These are phyloP conservation scores for Leucophenga varia DNA, from an alignment of 1,140 invertebrate genomes.

Conservation along the genomic window DNA sequence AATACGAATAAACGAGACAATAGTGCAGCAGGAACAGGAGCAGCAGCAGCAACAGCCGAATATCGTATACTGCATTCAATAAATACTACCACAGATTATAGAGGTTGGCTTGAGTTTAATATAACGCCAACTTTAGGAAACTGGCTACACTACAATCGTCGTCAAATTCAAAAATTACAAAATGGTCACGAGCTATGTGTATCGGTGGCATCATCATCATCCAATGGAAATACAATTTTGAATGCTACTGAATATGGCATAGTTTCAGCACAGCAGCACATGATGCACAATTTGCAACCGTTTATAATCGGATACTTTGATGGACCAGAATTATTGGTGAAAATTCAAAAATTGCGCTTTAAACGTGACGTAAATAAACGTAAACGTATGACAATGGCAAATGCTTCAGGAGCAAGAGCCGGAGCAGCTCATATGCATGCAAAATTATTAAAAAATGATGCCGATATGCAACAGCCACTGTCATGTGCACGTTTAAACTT, in stretches of 20 bases:
- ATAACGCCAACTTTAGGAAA: conserved; percentile 28
- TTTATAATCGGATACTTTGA: conserved; percentile 51
- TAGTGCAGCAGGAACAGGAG: conserved; percentile 1
- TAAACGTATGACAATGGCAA: conserved; percentile 12
- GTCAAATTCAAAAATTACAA: conserved; percentile 1
- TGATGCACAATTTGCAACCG: conserved; percentile 28
- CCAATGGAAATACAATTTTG: conserved; percentile 4
- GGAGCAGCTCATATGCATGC: conserved; percentile 3
- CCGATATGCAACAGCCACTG: conserved; percentile 35
- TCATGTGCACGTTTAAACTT: conserved; percentile 49
- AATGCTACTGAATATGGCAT: conserved; percentile 23
- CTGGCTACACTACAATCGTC: conserved; percentile 27
- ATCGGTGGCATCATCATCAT: conserved; percentile 24
- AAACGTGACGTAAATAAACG: conserved; percentile 41
- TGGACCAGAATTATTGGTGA: conserved; percentile 44
- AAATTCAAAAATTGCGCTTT: conserved; percentile 43
- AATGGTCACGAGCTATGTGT: conserved; percentile 33
- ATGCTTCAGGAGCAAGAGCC: neutral
- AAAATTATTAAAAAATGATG: no score
- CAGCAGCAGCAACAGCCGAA: neutral
- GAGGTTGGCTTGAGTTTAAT: conserved; percentile 50
- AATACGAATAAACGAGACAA: conserved; percentile 22
- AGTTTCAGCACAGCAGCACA: conserved; percentile 14
- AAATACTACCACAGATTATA: conserved; percentile 32
- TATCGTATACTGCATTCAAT: conserved; percentile 36